A percentile compares a stretch with the other conserved stretches of the same genome.
Conservation (phyloP, 2,113 vertebrate genomes). For the Odontesthes bonariensis region DNA sequence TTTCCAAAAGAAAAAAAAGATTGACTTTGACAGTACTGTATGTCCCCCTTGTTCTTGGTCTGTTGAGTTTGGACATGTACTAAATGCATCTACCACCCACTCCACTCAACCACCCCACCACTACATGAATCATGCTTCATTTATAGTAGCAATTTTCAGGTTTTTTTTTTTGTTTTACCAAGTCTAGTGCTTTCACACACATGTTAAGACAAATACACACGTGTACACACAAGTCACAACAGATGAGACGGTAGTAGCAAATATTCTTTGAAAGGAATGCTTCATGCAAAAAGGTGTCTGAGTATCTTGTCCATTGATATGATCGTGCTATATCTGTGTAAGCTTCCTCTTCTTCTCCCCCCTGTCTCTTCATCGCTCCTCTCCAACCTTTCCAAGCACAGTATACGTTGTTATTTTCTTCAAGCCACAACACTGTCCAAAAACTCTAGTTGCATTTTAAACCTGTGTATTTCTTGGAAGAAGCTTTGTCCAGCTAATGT, state of each 20-base stretch:
- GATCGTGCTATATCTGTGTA: constrained; percentile 48
- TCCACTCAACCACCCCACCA: constrained; percentile 66
- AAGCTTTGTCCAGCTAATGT: constrained; percentile 87
- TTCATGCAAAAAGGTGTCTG: constrained; percentile 24
- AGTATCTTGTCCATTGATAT: constrained; percentile 52
- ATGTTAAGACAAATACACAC: neutral
- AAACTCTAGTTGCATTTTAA: constrained; percentile 69
- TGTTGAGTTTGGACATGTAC: constrained; percentile 59
- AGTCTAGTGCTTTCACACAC: neutral
- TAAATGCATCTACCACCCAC: constrained; percentile 74
- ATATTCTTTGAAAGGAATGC: constrained; percentile 1
- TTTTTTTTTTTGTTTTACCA: constrained; percentile 14
- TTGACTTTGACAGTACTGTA: constrained; percentile 35
- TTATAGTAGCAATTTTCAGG: constrained; percentile 43
- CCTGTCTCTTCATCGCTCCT: constrained; percentile 21
- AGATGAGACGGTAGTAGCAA: neutral
- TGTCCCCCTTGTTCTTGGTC: constrained; percentile 20
- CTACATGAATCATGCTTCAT: constrained; percentile 66
- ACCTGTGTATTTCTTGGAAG: constrained; percentile 70
- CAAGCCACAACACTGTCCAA: constrained; percentile 82
- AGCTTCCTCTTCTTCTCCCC: constrained; percentile 33
- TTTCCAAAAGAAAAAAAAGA: constrained; percentile 18
- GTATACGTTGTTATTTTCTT: constrained; percentile 78
- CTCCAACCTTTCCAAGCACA: constrained; percentile 48
- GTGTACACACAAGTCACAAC: neutral